Conservation (phyloP, 2,797 vertebrate species). For the Enoplosus armatus region DNA sequence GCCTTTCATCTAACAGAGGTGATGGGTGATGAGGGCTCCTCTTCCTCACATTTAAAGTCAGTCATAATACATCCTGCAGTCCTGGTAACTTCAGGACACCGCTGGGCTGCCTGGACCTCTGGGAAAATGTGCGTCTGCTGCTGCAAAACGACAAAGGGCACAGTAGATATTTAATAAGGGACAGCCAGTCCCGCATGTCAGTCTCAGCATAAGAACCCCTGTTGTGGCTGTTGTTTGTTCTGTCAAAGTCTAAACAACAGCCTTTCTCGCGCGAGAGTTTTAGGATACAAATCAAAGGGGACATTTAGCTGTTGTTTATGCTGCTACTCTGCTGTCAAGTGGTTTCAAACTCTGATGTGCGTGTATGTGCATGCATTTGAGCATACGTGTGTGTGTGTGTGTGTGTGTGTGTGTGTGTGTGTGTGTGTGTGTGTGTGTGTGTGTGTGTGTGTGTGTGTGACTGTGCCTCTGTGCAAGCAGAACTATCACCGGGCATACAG, state of each 20-base stretch:
- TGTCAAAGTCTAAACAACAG: constrained; percentile 31
- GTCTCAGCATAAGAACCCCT: constrained; percentile 13
- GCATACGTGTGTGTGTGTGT: constrained; percentile 3
- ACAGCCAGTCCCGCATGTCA: constrained; percentile 3
- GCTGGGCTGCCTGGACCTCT: constrained; percentile 47
- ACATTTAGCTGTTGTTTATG: constrained; percentile 37
- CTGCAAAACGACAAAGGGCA: constrained; percentile 12
- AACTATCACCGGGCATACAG: constrained; percentile 78
- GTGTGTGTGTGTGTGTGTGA: constrained; percentile 25
- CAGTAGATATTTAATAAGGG: constrained; percentile 19
- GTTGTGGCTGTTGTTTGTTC: constrained; percentile 24
- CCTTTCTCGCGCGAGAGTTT: constrained; percentile 28
- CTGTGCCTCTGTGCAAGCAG: constrained; percentile 64
- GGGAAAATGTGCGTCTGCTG: constrained; percentile 47
- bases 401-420: constrained; percentile 32
- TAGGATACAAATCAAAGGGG: constrained; percentile 38
- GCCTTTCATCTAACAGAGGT: constrained; percentile 76
- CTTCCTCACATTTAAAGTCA: constrained; percentile 75
- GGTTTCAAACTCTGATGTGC: constrained; percentile 32
- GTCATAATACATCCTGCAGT: constrained; percentile 67
- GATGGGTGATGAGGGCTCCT: constrained; percentile 75
- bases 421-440: not conserved
- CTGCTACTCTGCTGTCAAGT: constrained; percentile 31
- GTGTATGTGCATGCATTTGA: not conserved
- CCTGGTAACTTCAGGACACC: constrained; percentile 61